Conservation (phyloP, 2,888 invertebrate genomes). For the Teleiodes luculella region DNA sequence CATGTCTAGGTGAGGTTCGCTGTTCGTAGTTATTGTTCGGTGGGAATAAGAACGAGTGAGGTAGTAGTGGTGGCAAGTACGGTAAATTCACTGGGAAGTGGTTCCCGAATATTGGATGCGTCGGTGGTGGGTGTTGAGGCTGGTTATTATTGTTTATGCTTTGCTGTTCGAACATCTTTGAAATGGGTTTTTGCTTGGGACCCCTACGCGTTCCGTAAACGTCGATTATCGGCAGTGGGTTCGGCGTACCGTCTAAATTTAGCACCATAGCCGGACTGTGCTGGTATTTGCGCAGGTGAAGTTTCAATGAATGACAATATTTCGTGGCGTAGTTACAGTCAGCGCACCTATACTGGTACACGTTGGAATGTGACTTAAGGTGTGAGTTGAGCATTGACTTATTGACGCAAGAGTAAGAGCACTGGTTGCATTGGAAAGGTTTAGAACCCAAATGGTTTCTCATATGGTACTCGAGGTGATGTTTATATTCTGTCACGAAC, state of each 20-base stretch:
- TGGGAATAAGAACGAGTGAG: conserved; percentile 70
- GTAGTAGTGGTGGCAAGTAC: conserved; percentile 68
- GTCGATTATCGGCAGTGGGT: conserved; percentile 92
- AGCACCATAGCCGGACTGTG: conserved; percentile 95
- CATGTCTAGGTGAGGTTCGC: conserved; percentile 51
- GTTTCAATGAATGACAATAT: conserved; percentile 97
- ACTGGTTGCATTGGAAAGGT: conserved; percentile 95
- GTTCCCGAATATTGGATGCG: conserved; percentile 62
- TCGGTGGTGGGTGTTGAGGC: conserved; percentile 45
- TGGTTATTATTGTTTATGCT: conserved; percentile 42
- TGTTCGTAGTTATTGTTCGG: conserved; percentile 69
- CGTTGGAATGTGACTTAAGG: conserved; percentile 94
- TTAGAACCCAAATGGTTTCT: conserved; percentile 97
- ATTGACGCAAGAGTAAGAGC: conserved; percentile 95
- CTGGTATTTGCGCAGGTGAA: conserved; percentile 94
- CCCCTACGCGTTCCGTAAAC: conserved; percentile 94
- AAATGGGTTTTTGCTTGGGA: conserved; percentile 81
- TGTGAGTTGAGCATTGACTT: conserved; percentile 99
- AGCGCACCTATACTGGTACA: conserved; percentile 95
- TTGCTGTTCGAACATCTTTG: conserved; percentile 60
- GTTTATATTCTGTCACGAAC: conserved; percentile 99
- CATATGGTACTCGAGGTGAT: conserved; percentile 98
- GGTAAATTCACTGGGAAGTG: conserved; percentile 70
- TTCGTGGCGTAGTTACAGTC: conserved; percentile 98
- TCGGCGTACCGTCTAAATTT: conserved; percentile 92